Percentiles rank a stretch among this genome's conserved stretches.
These are phyloP conservation scores for Anthopleura sola DNA, from an alignment of 64 coral and sea anemone genomes.

Conservation along the genomic window DNA sequence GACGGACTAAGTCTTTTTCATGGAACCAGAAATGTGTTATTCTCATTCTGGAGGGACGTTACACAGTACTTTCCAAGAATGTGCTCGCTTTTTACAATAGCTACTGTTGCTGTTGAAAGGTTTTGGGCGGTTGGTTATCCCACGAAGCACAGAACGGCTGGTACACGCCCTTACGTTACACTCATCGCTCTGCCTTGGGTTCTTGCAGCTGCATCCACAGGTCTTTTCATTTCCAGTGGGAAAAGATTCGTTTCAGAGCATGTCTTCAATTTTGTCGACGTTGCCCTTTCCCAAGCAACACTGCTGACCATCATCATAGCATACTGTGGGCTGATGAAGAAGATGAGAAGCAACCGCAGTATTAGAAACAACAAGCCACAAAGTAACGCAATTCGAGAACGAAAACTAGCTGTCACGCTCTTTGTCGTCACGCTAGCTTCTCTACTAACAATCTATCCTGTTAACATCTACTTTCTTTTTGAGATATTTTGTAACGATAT, in stretches of 20 bases:
- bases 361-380: conserved; percentile 2
- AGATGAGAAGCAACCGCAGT: background rate
- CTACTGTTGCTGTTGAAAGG: background rate
- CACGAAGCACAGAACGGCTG: background rate
- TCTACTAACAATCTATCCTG: conserved; percentile 9
- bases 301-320: conserved; percentile 1
- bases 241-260: background rate
- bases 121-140: conserved; percentile 17
- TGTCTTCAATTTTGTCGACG: background rate
- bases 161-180: background rate
- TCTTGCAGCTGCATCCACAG: background rate
- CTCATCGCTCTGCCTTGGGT: background rate
- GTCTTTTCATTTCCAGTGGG: background rate
- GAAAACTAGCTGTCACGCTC: conserved; percentile 12
- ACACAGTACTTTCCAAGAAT: conserved; percentile 6
- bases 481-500: background rate
- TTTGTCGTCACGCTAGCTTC: conserved; percentile 13
- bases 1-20: background rate
- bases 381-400: background rate
- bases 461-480: conserved; percentile 12
- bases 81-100: conserved; percentile 8
- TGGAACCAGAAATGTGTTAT: background rate
- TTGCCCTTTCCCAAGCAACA: background rate
- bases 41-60: conserved; percentile 5
- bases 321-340: conserved; percentile 7